Evolutionary conservation across 2,113 vertebrate genomes (phyloP).

Genomic region (Pelvicachromis taeniatus): DNA sequence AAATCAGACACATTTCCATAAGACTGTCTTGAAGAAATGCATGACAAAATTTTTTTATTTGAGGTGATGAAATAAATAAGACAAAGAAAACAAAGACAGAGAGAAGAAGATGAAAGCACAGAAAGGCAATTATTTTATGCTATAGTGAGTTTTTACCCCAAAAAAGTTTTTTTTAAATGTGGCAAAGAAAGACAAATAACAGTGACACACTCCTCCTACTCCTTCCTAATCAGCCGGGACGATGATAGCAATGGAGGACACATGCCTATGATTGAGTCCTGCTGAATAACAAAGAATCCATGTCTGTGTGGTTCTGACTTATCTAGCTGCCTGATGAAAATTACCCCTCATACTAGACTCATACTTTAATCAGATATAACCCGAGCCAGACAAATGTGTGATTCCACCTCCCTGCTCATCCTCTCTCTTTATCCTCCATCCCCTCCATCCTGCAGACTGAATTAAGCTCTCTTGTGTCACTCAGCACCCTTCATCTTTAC

Average conservation of each 20-base stretch:
- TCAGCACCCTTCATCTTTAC: neutral
- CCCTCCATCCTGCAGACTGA: neutral
- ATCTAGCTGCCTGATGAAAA: constrained; percentile 55
- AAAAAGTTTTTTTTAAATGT: neutral
- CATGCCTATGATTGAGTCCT: constrained; percentile 2
- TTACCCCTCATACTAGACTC: constrained; percentile 42
- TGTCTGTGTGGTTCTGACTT: constrained; percentile 19
- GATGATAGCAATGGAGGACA: constrained; percentile 18
- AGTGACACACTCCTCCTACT: neutral
- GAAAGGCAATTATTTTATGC: neutral
- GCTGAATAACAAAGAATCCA: constrained; percentile 24
- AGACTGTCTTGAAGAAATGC: neutral
- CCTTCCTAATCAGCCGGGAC: constrained; percentile 33
- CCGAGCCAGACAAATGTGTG: constrained; percentile 36
- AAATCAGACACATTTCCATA: neutral
- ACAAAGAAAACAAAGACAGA: neutral
- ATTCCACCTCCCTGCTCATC: constrained; percentile 17
- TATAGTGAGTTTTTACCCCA: neutral
- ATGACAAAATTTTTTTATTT: neutral
- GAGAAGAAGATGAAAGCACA: neutral
- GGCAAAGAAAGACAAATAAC: neutral
- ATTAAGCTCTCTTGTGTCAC: constrained; percentile 28
- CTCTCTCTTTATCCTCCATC: neutral
- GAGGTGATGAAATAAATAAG: neutral
- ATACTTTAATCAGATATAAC: constrained; percentile 61